A percentile compares a stretch with the other conserved stretches of the same genome.
Conservation (phyloP, 1,140 invertebrate genomes). For the Lerema accius region DNA sequence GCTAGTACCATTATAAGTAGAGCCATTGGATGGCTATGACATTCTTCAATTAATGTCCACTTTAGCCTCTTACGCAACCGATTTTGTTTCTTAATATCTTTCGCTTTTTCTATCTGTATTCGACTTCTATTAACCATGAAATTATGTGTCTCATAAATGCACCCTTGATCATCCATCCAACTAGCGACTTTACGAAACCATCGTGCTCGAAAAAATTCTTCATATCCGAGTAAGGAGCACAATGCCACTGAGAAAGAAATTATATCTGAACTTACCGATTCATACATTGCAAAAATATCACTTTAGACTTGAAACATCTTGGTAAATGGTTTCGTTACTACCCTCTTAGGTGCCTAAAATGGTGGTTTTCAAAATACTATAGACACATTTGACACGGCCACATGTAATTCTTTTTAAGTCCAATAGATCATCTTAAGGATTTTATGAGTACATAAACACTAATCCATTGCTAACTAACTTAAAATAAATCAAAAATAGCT, state of each 20-base stretch:
- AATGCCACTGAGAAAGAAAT: constrained; percentile 39
- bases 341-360: too few relatives aligned
- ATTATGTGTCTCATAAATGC: constrained; percentile 39
- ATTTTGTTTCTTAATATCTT: constrained; percentile 11
- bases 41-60: constrained; percentile 22
- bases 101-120: constrained; percentile 7
- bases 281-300: too few relatives aligned
- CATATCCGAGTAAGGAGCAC: constrained; percentile 41
- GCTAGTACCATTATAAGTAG: constrained; percentile 35
- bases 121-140: constrained; percentile 34
- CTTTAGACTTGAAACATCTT: too few relatives aligned
- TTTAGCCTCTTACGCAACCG: constrained; percentile 16
- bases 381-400: too few relatives aligned
- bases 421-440: too few relatives aligned
- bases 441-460: too few relatives aligned
- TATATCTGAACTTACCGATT: background rate
- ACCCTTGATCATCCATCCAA: constrained; percentile 43
- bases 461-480: too few relatives aligned
- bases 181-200: constrained; percentile 43
- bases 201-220: constrained; percentile 42
- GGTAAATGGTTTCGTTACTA: too few relatives aligned
- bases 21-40: constrained; percentile 41
- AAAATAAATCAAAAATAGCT: too few relatives aligned
- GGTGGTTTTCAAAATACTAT: too few relatives aligned
- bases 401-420: too few relatives aligned